Conservation (phyloP, 2,113 vertebrate genomes). For the Glaucidium brasilianum region DNA sequence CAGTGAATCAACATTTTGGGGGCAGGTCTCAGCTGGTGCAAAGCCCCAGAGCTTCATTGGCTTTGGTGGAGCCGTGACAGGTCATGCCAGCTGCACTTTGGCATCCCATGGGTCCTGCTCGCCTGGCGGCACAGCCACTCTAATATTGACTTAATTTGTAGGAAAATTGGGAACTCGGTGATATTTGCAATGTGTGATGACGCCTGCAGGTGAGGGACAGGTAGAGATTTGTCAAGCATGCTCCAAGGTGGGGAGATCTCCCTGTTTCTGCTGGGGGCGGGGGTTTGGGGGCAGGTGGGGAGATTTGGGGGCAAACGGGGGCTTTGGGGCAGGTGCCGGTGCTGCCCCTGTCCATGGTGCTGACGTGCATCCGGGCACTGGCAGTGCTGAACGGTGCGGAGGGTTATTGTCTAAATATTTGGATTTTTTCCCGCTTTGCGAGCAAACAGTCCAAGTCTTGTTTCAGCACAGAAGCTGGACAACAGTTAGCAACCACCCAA, state of each 20-base stretch:
- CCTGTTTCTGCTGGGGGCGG: not conserved
- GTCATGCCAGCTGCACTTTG: not conserved
- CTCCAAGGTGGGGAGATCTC: not conserved
- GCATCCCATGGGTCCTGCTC: not conserved
- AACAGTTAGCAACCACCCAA: not conserved
- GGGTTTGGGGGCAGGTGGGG: no score
- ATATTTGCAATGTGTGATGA: not conserved
- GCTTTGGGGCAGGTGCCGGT: fast-evolving
- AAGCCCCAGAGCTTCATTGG: not conserved
- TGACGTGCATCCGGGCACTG: not conserved
- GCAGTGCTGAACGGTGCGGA: fast-evolving
- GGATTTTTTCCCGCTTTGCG: not conserved
- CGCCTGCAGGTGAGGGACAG: not conserved
- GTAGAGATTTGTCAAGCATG: not conserved
- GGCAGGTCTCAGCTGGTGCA: not conserved
- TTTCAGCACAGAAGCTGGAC: not conserved
- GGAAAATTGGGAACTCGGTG: not conserved
- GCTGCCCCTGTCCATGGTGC: constrained; percentile 41
- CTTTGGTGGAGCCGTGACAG: not conserved
- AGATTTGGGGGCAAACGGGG: not conserved
- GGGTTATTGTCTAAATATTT: not conserved
- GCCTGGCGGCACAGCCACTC: not conserved
- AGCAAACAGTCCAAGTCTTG: not conserved
- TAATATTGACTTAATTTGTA: not conserved
- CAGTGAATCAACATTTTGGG: not conserved